Evolutionary conservation across 2,113 vertebrate genomes (phyloP).

Genomic region (Thamnaconus septentrionalis): DNA sequence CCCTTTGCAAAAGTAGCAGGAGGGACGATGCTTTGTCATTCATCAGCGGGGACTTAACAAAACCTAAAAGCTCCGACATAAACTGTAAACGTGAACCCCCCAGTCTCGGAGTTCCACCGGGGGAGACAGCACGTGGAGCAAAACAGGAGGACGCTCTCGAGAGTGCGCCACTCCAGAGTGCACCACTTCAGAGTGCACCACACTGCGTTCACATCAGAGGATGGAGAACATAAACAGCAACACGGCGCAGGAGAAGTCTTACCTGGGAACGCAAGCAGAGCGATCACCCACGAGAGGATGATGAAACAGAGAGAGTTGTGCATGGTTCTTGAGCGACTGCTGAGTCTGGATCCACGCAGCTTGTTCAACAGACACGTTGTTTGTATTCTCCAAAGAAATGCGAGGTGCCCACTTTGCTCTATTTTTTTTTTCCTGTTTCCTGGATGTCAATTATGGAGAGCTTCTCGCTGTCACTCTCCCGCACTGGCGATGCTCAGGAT

Average conservation of each 20-base stretch:
- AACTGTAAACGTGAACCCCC: too few relatives aligned
- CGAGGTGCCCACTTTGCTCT: slow-evolving; percentile 27
- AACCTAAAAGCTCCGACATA: too few relatives aligned
- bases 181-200: too few relatives aligned
- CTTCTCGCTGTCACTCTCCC: background rate
- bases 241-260: slow-evolving; percentile 43
- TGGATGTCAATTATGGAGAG: slow-evolving; percentile 35
- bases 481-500: slow-evolving; percentile 40
- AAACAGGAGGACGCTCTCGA: too few relatives aligned
- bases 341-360: slow-evolving; percentile 45
- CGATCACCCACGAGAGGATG: slow-evolving; percentile 74
- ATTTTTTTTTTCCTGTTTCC: slow-evolving; percentile 7
- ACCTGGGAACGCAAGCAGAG: slow-evolving; percentile 78
- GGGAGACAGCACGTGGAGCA: too few relatives aligned
- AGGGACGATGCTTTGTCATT: too few relatives aligned
- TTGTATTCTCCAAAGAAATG: too few relatives aligned
- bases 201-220: background rate
- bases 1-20: too few relatives aligned
- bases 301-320: slow-evolving; percentile 73
- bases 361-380: slow-evolving; percentile 10
- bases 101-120: too few relatives aligned
- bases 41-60: too few relatives aligned
- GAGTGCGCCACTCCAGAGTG: too few relatives aligned
- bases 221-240: background rate
- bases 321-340: slow-evolving; percentile 70